phyloP scores from a whole-genome alignment of 2,113 vertebrate species.

The Amazona vittata region DNA sequence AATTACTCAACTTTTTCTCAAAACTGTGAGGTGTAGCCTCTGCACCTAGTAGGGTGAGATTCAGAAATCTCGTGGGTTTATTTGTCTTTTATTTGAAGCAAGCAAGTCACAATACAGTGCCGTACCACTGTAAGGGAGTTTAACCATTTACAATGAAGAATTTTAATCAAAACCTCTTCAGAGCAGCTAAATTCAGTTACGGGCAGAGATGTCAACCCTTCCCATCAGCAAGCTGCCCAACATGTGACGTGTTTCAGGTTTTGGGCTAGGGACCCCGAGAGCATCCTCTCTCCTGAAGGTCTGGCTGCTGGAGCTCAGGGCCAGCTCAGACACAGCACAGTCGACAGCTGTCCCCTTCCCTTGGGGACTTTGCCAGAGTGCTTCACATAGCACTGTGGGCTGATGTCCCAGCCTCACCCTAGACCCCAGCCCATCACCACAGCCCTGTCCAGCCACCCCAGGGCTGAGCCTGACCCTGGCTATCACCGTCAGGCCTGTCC shows the following conservation, averaged over 20 bases:
- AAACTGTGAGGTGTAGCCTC: background rate
- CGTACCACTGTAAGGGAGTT: background rate
- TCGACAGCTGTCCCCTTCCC: background rate
- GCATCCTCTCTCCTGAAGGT: background rate
- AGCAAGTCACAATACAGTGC: background rate
- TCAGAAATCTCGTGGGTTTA: background rate
- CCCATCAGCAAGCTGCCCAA: background rate
- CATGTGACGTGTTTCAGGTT: background rate
- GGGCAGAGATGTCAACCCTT: background rate
- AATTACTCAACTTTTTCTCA: background rate
- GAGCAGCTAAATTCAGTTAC: background rate
- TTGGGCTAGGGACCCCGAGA: rapidly evolving
- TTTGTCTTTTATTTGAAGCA: background rate
- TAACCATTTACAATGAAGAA: background rate
- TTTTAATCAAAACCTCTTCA: background rate
- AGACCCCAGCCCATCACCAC: rapidly evolving
- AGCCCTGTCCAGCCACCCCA: background rate
- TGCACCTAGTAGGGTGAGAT: background rate
- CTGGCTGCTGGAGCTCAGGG: background rate
- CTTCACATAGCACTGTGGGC: background rate
- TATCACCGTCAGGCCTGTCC: rapidly evolving
- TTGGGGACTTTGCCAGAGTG: background rate
- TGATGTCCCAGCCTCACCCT: background rate
- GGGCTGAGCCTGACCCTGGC: background rate
- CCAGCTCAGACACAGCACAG: background rate